Evolutionary conservation across 2,888 invertebrate species (phyloP), one percentile per base, ranked within the genome.

Genomic region (Pomacea canaliculata): DNA sequence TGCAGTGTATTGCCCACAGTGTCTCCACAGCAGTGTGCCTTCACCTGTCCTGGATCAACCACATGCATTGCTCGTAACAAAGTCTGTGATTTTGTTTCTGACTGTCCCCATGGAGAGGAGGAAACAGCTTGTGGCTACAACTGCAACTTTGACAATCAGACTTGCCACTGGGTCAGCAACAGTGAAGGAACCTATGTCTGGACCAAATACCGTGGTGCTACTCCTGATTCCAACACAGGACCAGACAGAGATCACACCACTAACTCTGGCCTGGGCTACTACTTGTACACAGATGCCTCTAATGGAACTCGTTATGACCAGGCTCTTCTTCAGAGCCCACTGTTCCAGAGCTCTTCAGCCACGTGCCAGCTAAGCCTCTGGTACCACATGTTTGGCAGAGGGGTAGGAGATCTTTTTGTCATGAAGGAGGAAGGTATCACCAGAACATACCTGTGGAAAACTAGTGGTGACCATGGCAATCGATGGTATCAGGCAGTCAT

Each of bases 81-180:
- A 73, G 76, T 86, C 0, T 88, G 89, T 83, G 86, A 89, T 78
- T 88, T 89, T 72, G 82, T 79, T 69, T 69, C 69, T 51, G 87
- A 89, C 73, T 89, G 89, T 77, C 73, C 80, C 68, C 82, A 86
- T 78, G 82, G 83, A 37, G 83, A 83, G 48, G 88, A 89, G 79
- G 89, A 89, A 76, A 76, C 70, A 1, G 71, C 67, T 1, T 89
- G 89, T 82, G 89, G 89, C 51, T 86, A 85, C 75, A 82, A 83
- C 72, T 90, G 90, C 81, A 83, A 86, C 78, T 90, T 89, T 85
- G 90, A 90, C 75, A 82, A 79, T 51, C 78, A 70, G 23, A 81
- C 82, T 13, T 89, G 89, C 73, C 85, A 84, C 65, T 88, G 88
- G 86, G 72, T 71, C 7, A 83, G 83, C 73, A 73, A 71, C 8